Percentiles rank a stretch among this genome's conserved stretches.
Evolutionary conservation across 2,888 invertebrate species (phyloP).

Genomic region (Agrochola circellaris): DNA sequence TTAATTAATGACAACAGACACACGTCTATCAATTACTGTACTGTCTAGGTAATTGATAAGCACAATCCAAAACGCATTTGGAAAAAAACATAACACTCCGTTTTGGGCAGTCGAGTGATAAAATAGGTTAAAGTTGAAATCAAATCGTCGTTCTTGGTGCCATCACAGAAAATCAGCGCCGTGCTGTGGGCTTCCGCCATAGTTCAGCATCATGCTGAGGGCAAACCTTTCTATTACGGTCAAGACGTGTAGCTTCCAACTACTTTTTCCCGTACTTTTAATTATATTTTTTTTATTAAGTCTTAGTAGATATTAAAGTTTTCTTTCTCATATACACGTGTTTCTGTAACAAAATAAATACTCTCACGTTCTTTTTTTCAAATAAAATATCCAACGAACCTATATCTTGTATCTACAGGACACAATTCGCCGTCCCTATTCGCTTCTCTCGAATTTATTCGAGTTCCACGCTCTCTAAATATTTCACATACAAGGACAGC

Average conservation of each 20-base stretch:
- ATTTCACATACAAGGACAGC: conserved; percentile 51
- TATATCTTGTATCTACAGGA: conserved; percentile 6
- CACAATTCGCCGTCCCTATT: conserved; percentile 8
- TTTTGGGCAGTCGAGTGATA: neutral
- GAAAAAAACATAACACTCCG: too few species aligned
- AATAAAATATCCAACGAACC: conserved; percentile 22
- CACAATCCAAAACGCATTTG: neutral
- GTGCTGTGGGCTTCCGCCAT: too few species aligned
- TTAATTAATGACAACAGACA: neutral
- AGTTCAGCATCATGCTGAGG: too few species aligned
- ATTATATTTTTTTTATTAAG: too few species aligned
- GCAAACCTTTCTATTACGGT: too few species aligned
- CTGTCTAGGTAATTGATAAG: neutral
- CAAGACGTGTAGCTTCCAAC: too few species aligned
- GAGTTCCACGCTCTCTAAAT: conserved; percentile 51
- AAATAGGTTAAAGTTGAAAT: conserved; percentile 14
- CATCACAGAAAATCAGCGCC: too few species aligned
- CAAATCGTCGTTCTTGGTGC: neutral
- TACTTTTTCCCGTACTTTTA: too few species aligned
- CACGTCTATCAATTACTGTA: neutral
- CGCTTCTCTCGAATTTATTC: conserved; percentile 40
- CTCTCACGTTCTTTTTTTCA: too few species aligned
- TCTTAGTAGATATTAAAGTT: too few species aligned
- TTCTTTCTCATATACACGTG: too few species aligned
- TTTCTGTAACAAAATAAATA: too few species aligned